Evolutionary conservation across 92 coral and sea anemone species (phyloP).

Genomic region (Micromussa lordhowensis): DNA sequence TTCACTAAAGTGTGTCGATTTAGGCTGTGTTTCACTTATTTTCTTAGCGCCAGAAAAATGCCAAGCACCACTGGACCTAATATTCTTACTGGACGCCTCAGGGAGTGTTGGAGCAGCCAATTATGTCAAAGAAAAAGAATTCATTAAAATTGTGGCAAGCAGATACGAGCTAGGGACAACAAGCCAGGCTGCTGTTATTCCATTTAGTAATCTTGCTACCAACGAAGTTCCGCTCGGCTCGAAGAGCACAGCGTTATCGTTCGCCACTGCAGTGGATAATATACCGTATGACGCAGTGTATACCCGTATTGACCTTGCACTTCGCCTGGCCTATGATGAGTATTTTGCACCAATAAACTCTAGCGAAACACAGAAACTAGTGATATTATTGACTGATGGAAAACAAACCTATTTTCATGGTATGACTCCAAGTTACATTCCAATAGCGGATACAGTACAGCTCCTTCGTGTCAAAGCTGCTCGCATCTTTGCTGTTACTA

Average conservation of each 20-base stretch:
- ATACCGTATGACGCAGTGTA: conserved; percentile 32
- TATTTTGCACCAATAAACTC: background rate
- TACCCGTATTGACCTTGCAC: conserved; percentile 57
- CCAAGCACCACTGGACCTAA: conserved; percentile 39
- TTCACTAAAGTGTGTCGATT: too few species aligned
- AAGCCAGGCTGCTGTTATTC: conserved; percentile 52
- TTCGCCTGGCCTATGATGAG: conserved; percentile 12
- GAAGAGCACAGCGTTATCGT: conserved; percentile 21
- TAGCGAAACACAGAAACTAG: too few species aligned
- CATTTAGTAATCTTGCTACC: conserved; percentile 29
- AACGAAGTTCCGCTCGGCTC: conserved; percentile 15
- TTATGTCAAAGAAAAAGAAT: conserved; percentile 41
- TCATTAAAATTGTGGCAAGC: too few species aligned
- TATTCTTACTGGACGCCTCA: conserved; percentile 58
- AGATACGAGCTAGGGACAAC: conserved; percentile 35
- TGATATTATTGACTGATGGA: too few species aligned
- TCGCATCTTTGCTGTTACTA: conserved; percentile 25
- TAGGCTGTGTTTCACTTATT: background rate
- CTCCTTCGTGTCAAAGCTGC: conserved; percentile 14
- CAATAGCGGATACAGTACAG: conserved; percentile 3
- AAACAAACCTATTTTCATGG: background rate
- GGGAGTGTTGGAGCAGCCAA: conserved; percentile 47
- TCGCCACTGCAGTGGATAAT: conserved; percentile 36
- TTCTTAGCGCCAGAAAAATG: conserved; percentile 41
- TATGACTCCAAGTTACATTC: conserved; percentile 13